Base-by-base conservation (phyloP, 2,888 invertebrate species). In the Aelia acuminata region DNA sequence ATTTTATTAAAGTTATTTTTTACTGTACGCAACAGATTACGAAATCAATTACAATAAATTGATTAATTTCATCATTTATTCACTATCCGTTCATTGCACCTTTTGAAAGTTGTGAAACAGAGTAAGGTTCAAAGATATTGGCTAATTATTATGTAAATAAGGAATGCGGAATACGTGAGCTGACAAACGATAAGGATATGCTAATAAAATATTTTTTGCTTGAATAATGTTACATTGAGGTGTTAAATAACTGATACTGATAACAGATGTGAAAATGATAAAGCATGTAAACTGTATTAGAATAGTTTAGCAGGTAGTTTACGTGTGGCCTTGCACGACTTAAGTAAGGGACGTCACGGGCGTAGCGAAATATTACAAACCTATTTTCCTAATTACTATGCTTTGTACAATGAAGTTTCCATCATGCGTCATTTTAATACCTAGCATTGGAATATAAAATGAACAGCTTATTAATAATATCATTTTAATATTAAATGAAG, bases 261-360 rank as follows among this genome's bases (percentile, higher is more conserved):
- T 70, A 70, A 70, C 26, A 70, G 31, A 26, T 70, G 63, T 7
- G 35, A 35, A 70, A 35, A 18, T 35, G 63, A 70, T 70, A 70
- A 70, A 70, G 63, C 63, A 70, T 31, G 63, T 18, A 70, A 70
- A 70, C 31, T 70, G 35, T 35, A 70, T 35, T 35, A 18, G 63
- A 35, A 13, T 70, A 35, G 31, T 70, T 15, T 26, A 26, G 26
- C 31, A 18, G 31, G 39, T 80, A 43, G 43, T 43, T 43, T 39
- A 80, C 80, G 80, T 80, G 80, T 47, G 80, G 22, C 80, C 80
- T 80, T 80, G 80, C 80, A 80, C 80, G 80, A 80, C 43, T 80
- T 47, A 80, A 39, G 22, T 47, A 80, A 39, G 22, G 3, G 80
- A 43, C 80, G 80, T 80, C 80, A 80, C 4, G 5, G 26, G 1